Percentiles rank a stretch among this genome's conserved stretches.
phyloP scores from a whole-genome alignment of 2,113 vertebrate genomes.

The human region GRCh38 chr17:73593501-73594000 shows the following conservation, averaged over 20 bases:
- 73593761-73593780: not conserved
- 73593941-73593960: not conserved
- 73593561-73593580: not conserved
- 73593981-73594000: not conserved
- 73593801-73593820: not conserved
- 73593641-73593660: slow-evolving; percentile 35
- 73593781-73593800: not conserved
- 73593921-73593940: not conserved
- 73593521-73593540: not conserved
- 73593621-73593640: not conserved
- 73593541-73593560: not conserved
- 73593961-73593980: not conserved
- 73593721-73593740: slow-evolving; percentile 62
- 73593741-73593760: slow-evolving; percentile 48
- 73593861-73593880: not conserved
- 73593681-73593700: slow-evolving; percentile 72
- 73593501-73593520: not conserved
- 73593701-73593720: slow-evolving; percentile 82
- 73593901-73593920: not conserved
- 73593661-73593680: slow-evolving; percentile 80
- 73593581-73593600: not conserved
- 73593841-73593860: fast-evolving
- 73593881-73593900: fast-evolving
- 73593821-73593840: fast-evolving
- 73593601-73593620: not conserved